phyloP scores from a whole-genome alignment of 2,888 invertebrate species.

The Aleiodes testaceus region DNA sequence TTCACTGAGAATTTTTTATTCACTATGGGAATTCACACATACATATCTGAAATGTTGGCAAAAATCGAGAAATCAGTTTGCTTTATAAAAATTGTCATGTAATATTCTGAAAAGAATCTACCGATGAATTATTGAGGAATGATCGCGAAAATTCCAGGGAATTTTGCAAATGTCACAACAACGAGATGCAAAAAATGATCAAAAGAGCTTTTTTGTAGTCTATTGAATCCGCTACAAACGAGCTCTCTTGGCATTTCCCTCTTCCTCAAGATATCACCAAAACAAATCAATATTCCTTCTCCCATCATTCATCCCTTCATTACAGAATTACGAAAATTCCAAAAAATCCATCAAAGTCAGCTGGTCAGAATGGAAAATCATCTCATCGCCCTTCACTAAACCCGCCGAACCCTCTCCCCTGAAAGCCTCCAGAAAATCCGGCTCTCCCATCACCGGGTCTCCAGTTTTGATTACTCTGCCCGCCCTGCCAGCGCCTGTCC shows the following conservation, averaged over 20 bases:
- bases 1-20: slow-evolving; percentile 14
- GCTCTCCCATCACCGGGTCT: not conserved
- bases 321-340: slow-evolving; percentile 14
- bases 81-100: not conserved
- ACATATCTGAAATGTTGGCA: slow-evolving; percentile 2
- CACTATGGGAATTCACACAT: slow-evolving; percentile 3
- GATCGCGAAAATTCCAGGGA: too few relatives aligned
- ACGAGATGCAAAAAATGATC: not conserved
- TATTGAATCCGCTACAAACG: too few relatives aligned
- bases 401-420: slow-evolving; percentile 15
- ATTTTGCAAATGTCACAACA: not conserved
- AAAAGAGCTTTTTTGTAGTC: not conserved
- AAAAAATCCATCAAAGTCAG: not conserved
- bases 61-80: not conserved
- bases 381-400: slow-evolving; percentile 43
- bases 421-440: slow-evolving; percentile 27
- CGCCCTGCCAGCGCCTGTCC: slow-evolving; percentile 15
- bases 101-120: not conserved
- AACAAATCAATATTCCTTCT: slow-evolving; percentile 44
- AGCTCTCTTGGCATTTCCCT: too few relatives aligned
- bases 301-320: slow-evolving; percentile 52
- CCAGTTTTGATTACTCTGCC: slow-evolving; percentile 34
- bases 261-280: too few relatives aligned
- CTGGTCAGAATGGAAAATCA: slow-evolving; percentile 1
- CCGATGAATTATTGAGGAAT: too few relatives aligned